Conservation (phyloP, 2,113 vertebrate species). For the Anser brachyrhynchus region DNA sequence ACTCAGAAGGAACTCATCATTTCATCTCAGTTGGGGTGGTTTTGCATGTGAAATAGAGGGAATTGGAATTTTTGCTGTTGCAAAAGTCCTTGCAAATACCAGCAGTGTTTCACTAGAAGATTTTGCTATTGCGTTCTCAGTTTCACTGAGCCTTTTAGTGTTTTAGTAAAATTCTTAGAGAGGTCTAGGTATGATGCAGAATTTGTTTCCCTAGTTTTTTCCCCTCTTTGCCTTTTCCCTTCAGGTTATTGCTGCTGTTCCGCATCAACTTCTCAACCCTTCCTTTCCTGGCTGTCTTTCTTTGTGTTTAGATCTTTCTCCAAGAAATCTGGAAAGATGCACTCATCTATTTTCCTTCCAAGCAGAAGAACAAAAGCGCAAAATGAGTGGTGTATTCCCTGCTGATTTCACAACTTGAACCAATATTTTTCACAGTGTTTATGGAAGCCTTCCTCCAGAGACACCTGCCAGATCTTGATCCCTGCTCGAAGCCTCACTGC, state of each 20-base stretch:
- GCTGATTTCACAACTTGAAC: conserved; percentile 40
- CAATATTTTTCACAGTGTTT: neutral
- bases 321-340: conserved; percentile 40
- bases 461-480: conserved; percentile 31
- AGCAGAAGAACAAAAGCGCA: neutral
- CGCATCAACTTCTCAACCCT: neutral
- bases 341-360: conserved; percentile 39
- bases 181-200: neutral
- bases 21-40: neutral
- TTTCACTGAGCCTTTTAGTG: neutral
- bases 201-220: neutral
- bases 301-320: conserved; percentile 39
- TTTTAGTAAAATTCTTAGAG: neutral
- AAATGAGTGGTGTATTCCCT: conserved; percentile 28
- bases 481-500: neutral
- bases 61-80: neutral
- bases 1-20: neutral
- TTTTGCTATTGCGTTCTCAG: neutral
- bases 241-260: conserved; percentile 1
- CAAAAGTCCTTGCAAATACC: neutral
- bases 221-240: neutral
- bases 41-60: neutral
- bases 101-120: neutral
- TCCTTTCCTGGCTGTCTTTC: conserved; percentile 1
- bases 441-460: neutral